Evolutionary conservation across 2,888 invertebrate genomes (phyloP).

Genomic region (Anthrax anthrax): DNA sequence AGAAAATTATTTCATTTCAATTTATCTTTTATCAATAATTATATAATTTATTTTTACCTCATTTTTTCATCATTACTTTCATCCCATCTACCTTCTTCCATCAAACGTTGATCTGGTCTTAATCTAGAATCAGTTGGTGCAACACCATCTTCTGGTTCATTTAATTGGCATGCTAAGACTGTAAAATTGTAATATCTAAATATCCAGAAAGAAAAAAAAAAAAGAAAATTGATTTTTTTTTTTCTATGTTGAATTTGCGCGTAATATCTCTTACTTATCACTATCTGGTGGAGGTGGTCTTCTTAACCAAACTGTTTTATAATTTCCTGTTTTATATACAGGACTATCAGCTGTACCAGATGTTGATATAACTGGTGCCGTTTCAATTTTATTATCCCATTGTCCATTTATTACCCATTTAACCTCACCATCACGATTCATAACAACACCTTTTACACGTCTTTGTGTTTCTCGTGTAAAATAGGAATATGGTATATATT

Average conservation of each 20-base stretch:
- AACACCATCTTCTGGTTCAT: constrained; percentile 82
- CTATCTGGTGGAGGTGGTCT: constrained; percentile 53
- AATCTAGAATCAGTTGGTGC: constrained; percentile 89
- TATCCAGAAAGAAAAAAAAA: too few relatives aligned
- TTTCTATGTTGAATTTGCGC: too few relatives aligned
- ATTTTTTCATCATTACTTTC: constrained; percentile 78
- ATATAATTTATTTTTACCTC: constrained; percentile 25
- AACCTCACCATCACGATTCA: constrained; percentile 56
- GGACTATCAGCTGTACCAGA: constrained; percentile 59
- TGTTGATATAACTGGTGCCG: constrained; percentile 69
- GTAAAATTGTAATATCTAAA: constrained; percentile 82
- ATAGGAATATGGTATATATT: constrained; percentile 96
- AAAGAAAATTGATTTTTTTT: too few relatives aligned
- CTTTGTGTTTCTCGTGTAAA: constrained; percentile 93
- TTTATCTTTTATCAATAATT: too few relatives aligned
- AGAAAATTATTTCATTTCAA: not conserved
- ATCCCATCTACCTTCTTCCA: constrained; percentile 91
- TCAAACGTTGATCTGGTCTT: constrained; percentile 92
- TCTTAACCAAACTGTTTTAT: constrained; percentile 75
- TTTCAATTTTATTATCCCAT: constrained; percentile 94
- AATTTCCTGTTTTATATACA: constrained; percentile 83
- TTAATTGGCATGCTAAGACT: constrained; percentile 85
- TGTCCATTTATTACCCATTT: constrained; percentile 69
- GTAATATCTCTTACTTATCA: constrained; percentile 52
- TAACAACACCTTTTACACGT: constrained; percentile 69